Evolutionary conservation across 2,797 vertebrate species (phyloP), one percentile per base, ranked within the genome.

Genomic region (Oreochromis grahami): DNA sequence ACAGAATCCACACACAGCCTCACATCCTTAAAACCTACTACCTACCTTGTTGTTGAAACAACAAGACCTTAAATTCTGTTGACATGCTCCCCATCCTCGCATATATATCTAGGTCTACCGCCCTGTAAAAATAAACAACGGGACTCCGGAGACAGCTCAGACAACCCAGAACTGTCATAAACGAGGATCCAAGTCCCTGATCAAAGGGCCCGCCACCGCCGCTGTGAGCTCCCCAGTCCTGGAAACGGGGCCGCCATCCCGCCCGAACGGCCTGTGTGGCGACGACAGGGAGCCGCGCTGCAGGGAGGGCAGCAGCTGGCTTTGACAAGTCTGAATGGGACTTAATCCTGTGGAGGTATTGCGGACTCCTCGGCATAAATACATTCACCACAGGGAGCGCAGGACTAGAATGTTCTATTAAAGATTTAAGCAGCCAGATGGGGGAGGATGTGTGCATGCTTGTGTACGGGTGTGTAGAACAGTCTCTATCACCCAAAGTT

Each of bases 101-200:
- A 87, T 74, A 45, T 34, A 80, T 78, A 85, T 92, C 83, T 91
- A 45, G 83, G 80, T 78, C 88, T 86, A 43, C 72, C 77, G 17
- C 72, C 78, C 45, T 36, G 89, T 81, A 77, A 87, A 90, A 93
- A 92, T 88, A 92, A 87, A 93, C 87, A 84, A 60, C 24, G 1
- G 63, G 7, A 74, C 86, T 86, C 88, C 5, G 13, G 89, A 87
- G 87, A 85, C 29, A 77, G 29, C 82, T 84, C 81, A 89, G 83
- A 91, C 89, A 93, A 92, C 91, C 91, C 86, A 92, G 91, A 94
- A 91, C 83, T 94, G 92, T 94, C 92, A 94, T 24, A 72, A 88
- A 79, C 1, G 17, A 72, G 74, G 82, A 87, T 88, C 79, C 79
- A 19, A 87, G 80, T 58, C 84, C 56, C 88, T 78, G 87, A 94